phyloP scores from a whole-genome alignment of 2,888 invertebrate species.

The Entomobrya proxima region DNA sequence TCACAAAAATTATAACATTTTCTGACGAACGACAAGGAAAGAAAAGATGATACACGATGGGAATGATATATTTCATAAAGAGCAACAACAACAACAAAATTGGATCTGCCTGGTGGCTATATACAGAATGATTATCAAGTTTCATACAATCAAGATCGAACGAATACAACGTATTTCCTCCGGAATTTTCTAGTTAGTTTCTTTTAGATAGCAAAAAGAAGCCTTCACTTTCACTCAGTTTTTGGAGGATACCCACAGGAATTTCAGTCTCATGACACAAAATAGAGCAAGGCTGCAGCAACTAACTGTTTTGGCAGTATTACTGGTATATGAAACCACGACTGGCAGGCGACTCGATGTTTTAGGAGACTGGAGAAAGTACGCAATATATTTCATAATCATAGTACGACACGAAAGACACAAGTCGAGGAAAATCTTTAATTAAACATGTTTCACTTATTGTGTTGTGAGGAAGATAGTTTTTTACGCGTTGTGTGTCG shows the following conservation, averaged over 20 bases:
- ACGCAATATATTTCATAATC: background rate
- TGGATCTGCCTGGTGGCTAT: constrained; percentile 6
- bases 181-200: background rate
- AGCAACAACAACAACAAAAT: background rate
- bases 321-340: background rate
- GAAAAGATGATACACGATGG: background rate
- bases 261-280: background rate
- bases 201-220: background rate
- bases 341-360: no score
- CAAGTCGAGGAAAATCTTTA: background rate
- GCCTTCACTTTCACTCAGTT: background rate
- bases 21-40: background rate
- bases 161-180: background rate
- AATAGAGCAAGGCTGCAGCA: background rate
- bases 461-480: background rate
- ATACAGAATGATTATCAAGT: background rate
- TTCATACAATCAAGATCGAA: background rate
- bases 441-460: constrained; percentile 12
- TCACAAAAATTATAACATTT: background rate
- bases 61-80: no score
- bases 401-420: background rate
- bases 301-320: background rate
- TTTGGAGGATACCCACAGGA: background rate
- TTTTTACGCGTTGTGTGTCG: background rate
- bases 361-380: constrained; percentile 22